Percentiles rank a stretch among this genome's conserved stretches.
Conservation (phyloP, 2,113 vertebrate genomes). For the Phasianus colchicus region DNA sequence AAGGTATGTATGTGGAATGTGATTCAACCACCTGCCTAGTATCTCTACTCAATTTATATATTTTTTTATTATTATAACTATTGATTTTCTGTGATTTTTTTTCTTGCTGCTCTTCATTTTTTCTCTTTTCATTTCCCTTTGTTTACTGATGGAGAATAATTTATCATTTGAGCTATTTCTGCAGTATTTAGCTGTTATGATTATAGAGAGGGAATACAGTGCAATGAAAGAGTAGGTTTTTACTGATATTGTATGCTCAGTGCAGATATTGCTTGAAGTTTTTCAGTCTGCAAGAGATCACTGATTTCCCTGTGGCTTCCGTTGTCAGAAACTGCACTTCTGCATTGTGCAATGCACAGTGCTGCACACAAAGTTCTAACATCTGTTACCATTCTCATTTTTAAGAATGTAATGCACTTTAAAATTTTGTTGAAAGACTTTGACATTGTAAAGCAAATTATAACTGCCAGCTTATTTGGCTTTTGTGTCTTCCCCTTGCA, state of each 20-base stretch:
- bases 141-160: not conserved
- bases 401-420: not conserved
- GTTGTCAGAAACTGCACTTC: not conserved
- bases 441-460: not conserved
- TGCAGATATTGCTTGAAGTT: not conserved
- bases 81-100: not conserved
- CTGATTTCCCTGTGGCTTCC: not conserved
- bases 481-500: not conserved
- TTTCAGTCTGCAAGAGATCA: not conserved
- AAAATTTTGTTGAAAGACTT: not conserved
- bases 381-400: not conserved
- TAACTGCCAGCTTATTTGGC: not conserved
- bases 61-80: not conserved
- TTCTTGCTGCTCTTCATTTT: not conserved
- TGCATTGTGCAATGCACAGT: not conserved
- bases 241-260: not conserved
- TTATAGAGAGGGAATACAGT: not conserved
- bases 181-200: not conserved
- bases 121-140: not conserved
- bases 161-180: not conserved
- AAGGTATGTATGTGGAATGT: not conserved
- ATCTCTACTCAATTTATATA: not conserved
- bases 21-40: not conserved
- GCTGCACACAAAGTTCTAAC: not conserved
- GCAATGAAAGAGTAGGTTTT: not conserved